Base-by-base conservation (phyloP, 2,113 vertebrate genomes). In the Myotis lucifugus region DNA sequence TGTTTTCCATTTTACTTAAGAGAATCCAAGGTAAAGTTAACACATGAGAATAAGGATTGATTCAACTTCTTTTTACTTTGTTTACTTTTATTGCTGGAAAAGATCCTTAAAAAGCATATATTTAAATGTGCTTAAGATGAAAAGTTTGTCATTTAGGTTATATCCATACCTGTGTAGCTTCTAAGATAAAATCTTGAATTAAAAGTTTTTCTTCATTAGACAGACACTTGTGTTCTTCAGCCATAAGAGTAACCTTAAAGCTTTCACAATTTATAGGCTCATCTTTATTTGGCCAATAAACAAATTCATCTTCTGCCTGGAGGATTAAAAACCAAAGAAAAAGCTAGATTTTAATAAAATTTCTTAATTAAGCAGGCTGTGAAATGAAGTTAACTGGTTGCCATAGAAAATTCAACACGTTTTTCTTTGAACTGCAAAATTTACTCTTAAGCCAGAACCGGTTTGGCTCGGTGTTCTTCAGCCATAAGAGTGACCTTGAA, bases 161-260 rank as follows among this genome's bases (percentile, higher is more conserved):
- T 69, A 42, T 19, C 21, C 61, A 95, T 98, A 99, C 99, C 99
- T 99, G 99, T 77, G 99, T 99, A 50, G 99, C 99, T 98, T 99
- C 99, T 97, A 99, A 98, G 66, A 99, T 98, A 83, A 99, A 99
- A 85, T 99, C 99, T 97, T 99, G 99, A 85, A 99, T 98, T 90
- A 99, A 98, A 88, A 99, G 97, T 93, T 99, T 99, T 97, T 99
- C 99, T 97, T 99, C 99, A 0, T 99, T 99, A 85, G 99, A 98
- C 82, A 99, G 97, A 97, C 99, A 99, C 85, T 99, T 96, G 76
- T 98, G 98, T 17, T 99, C 98, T 97, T 99, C 99, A 42, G 98
- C 98, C 97, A 98, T 99, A 97, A 99, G 98, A n/a, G 99, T 99
- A 69, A 99, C 99, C 32, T 99, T 99, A 97, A 99, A 99, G 76